Conservation (phyloP, 2,113 vertebrate genomes). For the Columbina picui region DNA sequence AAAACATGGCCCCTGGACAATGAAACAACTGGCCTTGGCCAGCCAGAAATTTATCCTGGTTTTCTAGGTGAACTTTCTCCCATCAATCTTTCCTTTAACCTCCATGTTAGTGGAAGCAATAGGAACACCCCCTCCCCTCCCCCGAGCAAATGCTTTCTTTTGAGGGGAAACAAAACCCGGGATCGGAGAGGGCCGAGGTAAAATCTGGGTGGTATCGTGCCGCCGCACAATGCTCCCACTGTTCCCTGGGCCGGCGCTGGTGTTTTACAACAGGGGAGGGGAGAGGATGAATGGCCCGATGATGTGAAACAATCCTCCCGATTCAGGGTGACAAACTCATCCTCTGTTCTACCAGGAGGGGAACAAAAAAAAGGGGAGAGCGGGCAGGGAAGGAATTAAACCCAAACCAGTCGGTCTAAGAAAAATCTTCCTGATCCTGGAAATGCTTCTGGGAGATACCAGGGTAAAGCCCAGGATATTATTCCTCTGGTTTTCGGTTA, state of each 20-base stretch:
- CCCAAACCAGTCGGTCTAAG: slow-evolving; percentile 26
- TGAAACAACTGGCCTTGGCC: slow-evolving; percentile 89
- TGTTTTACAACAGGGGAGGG: slow-evolving; percentile 99
- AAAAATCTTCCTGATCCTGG: background rate
- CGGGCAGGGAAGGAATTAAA: slow-evolving; percentile 27
- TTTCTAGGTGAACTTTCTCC: slow-evolving; percentile 95
- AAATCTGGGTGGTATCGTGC: slow-evolving; percentile 97
- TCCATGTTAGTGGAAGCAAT: slow-evolving; percentile 86
- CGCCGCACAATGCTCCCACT: slow-evolving; percentile 89
- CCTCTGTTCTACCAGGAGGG: slow-evolving; percentile 78
- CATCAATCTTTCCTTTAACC: slow-evolving; percentile 99
- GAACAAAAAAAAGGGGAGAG: slow-evolving; percentile 58
- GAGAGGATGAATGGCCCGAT: slow-evolving; percentile 87
- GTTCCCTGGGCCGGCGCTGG: slow-evolving; percentile 83
- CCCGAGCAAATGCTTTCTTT: slow-evolving; percentile 84
- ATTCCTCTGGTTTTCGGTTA: slow-evolving; percentile 39
- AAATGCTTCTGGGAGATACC: background rate
- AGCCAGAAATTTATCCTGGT: slow-evolving; percentile 85
- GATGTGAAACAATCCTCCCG: slow-evolving; percentile 91
- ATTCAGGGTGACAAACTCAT: slow-evolving; percentile 92
- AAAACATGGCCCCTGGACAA: slow-evolving; percentile 87
- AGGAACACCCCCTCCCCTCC: slow-evolving; percentile 85
- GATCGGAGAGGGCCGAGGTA: slow-evolving; percentile 77
- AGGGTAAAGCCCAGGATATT: background rate
- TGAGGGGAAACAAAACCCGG: slow-evolving; percentile 79